Evolutionary conservation across 2,797 vertebrate species (phyloP), one percentile per base, ranked within the genome.

Genomic region (Aldrovandia affinis): DNA sequence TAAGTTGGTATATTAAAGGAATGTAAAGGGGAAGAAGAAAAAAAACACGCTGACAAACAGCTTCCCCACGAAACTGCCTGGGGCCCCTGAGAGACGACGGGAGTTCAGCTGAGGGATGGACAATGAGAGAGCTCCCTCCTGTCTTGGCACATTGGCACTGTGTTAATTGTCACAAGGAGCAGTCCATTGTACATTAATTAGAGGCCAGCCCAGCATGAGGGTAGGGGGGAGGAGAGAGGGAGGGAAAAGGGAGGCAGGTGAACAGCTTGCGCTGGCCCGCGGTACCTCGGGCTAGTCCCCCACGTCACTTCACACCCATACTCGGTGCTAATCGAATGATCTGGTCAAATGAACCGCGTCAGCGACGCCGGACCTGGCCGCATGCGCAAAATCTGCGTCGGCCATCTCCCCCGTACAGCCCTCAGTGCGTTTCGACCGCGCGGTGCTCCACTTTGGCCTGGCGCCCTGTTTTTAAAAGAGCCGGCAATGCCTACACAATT

Each of bases 231-330:
- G 73, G 36, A 78, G 82, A 79, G 82, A 85, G 77, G 77, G 59
- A 47, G 30, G 36, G 52, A 14, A 39, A 52, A 78, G 85, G 80
- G 82, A 87, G 92, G 88, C 93, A 95, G 94, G 94, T 94, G 94
- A 95, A 94, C 94, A 95, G 94, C 93, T 95, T 96, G 95, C 93
- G 18, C 88, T 88, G 89, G 90, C 92, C 90, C 89, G 90, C 87
- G 89, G 87, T 81, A 93, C 94, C 91, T 88, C 91, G 44, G 94
- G 93, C 93, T 85, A 91, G 89, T 88, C 90, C 94, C 84, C 88
- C 91, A 93, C 93, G 93, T 94, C 93, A 91, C 91, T 95, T 94
- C 90, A 90, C 93, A 92, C 90, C 92, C 91, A 90, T 89, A 88
- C 88, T 85, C 78, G 42, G 91, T 91, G 89, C 89, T 90, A 94